Base-by-base conservation (phyloP, 2,888 invertebrate species). In the Endotricha flammealis region DNA sequence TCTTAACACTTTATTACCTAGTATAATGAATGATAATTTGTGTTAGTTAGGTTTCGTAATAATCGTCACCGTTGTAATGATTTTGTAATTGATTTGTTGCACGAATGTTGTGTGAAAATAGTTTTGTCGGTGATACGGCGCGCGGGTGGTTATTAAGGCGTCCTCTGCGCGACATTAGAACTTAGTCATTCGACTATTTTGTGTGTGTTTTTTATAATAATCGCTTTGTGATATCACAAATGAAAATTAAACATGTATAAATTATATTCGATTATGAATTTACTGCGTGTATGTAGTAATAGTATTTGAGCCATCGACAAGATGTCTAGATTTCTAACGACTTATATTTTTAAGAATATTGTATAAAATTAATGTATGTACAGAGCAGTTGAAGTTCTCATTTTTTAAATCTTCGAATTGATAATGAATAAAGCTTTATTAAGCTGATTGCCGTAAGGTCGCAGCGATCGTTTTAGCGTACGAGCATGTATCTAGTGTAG, bases 171-270 rank as follows among this genome's bases (percentile, higher is more conserved):
- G n/a, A n/a, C n/a, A n/a, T n/a, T n/a, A n/a, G n/a, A n/a, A n/a
- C n/a, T n/a, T 48, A 64, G 66, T 69, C 64, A 50, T 60, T 64
- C 60, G 67, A 70, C 66, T 64, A 60, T 55, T 64, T 58, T 65
- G 59, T 55, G 62, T 61, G 62, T 65, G n/a, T 61, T 64, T 72
- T 72, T 74, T 69, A 67, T 66, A 65, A 61, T 55, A 62, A 63
- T 64, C 49, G 74, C 76, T 79, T 80, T 78, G 79, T 79, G 75
- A 78, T 75, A 78, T 73, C 54, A 70, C 75, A 54, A 54, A 64
- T 51, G 58, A 64, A 59, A 59, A 63, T 54, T 55, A 48, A 50
- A 53, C 48, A 32, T 55, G 57, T 63, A 58, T 57, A 57, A 59
- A 62, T 49, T 55, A 44, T 48, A 48, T 42, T 41, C 39, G 41